phyloP scores from a whole-genome alignment of 2,888 invertebrate genomes.

The Pimpla rufipes region DNA sequence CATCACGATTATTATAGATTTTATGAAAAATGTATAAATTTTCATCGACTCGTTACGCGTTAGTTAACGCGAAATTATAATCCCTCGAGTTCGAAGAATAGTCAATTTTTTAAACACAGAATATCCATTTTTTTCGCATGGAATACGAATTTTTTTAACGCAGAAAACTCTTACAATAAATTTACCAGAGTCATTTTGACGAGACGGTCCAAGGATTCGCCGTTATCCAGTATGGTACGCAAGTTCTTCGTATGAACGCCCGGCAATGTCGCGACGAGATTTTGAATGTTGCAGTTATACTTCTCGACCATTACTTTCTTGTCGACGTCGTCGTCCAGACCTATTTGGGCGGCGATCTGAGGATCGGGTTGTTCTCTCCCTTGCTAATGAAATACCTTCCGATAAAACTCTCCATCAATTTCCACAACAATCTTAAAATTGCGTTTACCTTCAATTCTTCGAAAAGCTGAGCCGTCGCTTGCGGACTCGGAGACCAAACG shows the following conservation, averaged over 20 bases:
- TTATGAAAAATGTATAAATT: constrained; percentile 38
- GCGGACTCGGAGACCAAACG: constrained; percentile 98
- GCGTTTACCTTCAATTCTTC: constrained; percentile 94
- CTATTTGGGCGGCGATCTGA: constrained; percentile 90
- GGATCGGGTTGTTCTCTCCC: constrained; percentile 93
- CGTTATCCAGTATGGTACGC: constrained; percentile 91
- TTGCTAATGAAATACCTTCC: constrained; percentile 86
- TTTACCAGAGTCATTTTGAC: constrained; percentile 87
- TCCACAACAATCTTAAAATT: constrained; percentile 31
- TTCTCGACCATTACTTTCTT: constrained; percentile 86
- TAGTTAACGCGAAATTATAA: background rate
- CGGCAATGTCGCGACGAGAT: constrained; percentile 94
- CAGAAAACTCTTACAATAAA: background rate
- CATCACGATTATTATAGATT: background rate
- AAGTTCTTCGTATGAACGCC: constrained; percentile 96
- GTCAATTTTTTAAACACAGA: too few species aligned
- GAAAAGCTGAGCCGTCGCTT: constrained; percentile 98
- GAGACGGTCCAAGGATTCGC: constrained; percentile 89
- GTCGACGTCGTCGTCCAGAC: constrained; percentile 88
- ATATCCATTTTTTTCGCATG: too few species aligned
- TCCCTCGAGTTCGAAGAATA: too few species aligned
- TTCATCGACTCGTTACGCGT: background rate
- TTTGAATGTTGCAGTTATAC: constrained; percentile 91
- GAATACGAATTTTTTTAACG: too few species aligned
- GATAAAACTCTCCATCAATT: constrained; percentile 24